These are phyloP conservation scores for Tachysurus vachellii DNA, from an alignment of 2,113 vertebrate species.

Conservation along the genomic window DNA sequence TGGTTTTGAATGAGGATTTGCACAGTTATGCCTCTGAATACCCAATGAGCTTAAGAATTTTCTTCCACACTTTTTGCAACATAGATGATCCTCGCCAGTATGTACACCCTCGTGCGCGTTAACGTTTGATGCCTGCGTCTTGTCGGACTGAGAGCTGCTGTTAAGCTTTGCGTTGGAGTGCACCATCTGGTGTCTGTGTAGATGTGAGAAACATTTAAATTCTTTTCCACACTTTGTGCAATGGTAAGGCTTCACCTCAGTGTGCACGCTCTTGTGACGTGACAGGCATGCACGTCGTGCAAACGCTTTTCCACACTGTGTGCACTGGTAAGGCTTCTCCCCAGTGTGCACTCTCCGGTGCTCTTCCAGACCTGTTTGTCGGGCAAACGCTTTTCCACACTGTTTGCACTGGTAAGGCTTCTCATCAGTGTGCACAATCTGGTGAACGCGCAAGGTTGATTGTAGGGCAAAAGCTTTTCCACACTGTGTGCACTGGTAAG, in stretches of 20 bases:
- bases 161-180: neutral
- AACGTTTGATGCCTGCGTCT: neutral
- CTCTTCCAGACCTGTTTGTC: too few species aligned
- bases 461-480: too few species aligned
- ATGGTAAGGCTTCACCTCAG: too few species aligned
- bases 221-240: neutral
- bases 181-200: neutral
- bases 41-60: neutral
- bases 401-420: neutral
- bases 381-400: neutral
- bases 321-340: neutral
- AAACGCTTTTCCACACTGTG: too few species aligned
- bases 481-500: neutral
- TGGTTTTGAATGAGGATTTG: neutral
- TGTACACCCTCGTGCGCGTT: neutral
- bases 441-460: too few species aligned
- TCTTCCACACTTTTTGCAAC: neutral
- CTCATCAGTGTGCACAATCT: too few species aligned
- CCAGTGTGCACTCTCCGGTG: neutral
- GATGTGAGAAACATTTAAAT: neutral
- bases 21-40: neutral
- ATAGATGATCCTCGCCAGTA: neutral
- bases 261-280: too few species aligned
- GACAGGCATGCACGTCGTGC: too few species aligned
- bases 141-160: neutral